phyloP scores from a whole-genome alignment of 2,888 invertebrate species.

The Pomacea canaliculata region DNA sequence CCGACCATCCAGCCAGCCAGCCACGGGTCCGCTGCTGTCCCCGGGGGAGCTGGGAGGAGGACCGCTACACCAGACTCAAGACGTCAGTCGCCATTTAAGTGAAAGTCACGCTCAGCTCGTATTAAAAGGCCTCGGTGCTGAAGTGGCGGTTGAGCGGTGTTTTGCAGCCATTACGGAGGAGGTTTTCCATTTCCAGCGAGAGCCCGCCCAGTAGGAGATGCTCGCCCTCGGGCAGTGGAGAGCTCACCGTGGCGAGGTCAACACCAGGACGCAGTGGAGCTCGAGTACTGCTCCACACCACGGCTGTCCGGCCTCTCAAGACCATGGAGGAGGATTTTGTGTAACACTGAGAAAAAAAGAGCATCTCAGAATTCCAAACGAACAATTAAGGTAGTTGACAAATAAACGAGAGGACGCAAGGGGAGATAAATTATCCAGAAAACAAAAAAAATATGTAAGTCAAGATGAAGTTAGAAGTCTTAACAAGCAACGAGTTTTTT shows the following conservation, averaged over 20 bases:
- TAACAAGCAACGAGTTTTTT: too few relatives aligned
- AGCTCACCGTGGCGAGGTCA: not conserved
- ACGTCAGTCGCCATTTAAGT: not conserved
- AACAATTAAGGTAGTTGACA: too few relatives aligned
- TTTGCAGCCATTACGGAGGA: not conserved
- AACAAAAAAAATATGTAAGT: too few relatives aligned
- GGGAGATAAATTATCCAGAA: too few relatives aligned
- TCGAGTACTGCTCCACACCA: too few relatives aligned
- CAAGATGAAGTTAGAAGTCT: too few relatives aligned
- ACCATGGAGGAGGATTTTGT: too few relatives aligned
- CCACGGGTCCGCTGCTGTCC: not conserved
- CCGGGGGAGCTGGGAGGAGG: not conserved
- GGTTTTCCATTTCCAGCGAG: not conserved
- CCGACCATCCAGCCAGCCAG: not conserved
- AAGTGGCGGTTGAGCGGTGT: not conserved
- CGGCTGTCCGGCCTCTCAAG: too few relatives aligned
- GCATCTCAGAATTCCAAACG: too few relatives aligned
- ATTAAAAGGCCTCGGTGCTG: not conserved
- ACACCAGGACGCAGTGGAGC: too few relatives aligned
- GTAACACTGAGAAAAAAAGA: too few relatives aligned
- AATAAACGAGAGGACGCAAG: too few relatives aligned
- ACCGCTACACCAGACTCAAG: conserved; percentile 1
- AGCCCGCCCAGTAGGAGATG: not conserved
- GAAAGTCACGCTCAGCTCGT: not conserved
- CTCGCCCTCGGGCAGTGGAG: not conserved